phyloP scores from a whole-genome alignment of 2,113 vertebrate species.

The Pipa parva region DNA sequence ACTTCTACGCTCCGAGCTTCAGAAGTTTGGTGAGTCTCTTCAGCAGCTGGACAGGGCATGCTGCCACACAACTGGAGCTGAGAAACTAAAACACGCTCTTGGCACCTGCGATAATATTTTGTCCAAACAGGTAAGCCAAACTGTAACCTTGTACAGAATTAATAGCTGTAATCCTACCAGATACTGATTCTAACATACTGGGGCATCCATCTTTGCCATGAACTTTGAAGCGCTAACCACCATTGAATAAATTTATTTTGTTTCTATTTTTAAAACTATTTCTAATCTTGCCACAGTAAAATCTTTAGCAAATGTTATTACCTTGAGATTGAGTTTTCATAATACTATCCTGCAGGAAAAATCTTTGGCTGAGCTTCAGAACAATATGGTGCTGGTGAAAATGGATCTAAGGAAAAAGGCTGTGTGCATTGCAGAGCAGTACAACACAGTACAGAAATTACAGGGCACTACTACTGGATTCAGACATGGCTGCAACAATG shows the following conservation, averaged over 20 bases:
- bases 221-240: too few species aligned
- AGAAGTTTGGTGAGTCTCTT: conserved; percentile 69
- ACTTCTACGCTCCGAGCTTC: conserved; percentile 74
- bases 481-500: conserved; percentile 72
- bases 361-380: conserved; percentile 87
- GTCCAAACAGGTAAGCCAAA: conserved; percentile 74
- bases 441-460: conserved; percentile 58
- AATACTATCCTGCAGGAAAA: conserved; percentile 69
- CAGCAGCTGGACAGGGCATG: conserved; percentile 86
- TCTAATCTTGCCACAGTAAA: too few species aligned
- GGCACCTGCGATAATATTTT: conserved; percentile 75
- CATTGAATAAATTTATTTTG: too few species aligned
- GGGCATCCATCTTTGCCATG: too few species aligned
- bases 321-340: neutral
- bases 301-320: too few species aligned
- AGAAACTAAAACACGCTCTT: conserved; percentile 75
- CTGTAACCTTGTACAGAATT: too few species aligned
- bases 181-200: too few species aligned
- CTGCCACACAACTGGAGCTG: conserved; percentile 85
- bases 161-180: neutral
- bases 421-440: conserved; percentile 70
- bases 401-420: conserved; percentile 80
- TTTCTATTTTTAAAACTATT: too few species aligned
- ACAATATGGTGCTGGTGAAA: conserved; percentile 82
- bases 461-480: conserved; percentile 63